Evolutionary conservation across 1,140 invertebrate species (phyloP).

Genomic region (Eupeodes corollae): DNA sequence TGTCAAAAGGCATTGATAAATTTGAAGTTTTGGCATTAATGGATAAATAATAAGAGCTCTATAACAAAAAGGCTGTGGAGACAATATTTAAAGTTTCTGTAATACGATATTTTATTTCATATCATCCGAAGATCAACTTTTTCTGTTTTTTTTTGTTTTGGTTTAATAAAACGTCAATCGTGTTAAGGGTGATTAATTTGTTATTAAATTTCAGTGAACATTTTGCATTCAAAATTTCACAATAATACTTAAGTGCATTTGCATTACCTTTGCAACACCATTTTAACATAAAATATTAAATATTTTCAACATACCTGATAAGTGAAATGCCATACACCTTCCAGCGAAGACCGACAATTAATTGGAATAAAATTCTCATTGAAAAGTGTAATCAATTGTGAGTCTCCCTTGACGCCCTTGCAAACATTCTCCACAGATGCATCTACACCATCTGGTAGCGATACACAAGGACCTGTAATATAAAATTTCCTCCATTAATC

Average conservation of each 20-base stretch:
- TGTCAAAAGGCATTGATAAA: too few species aligned
- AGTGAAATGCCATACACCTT: constrained; percentile 91
- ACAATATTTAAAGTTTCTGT: too few species aligned
- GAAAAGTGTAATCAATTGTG: constrained; percentile 76
- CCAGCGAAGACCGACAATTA: constrained; percentile 83
- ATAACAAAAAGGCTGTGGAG: too few species aligned
- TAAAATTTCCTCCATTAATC: too few species aligned
- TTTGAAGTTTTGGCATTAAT: too few species aligned
- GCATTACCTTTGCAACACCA: neutral
- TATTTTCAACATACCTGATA: constrained; percentile 53
- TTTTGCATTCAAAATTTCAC: neutral
- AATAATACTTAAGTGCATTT: neutral
- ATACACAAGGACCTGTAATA: constrained; percentile 60
- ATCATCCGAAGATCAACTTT: too few species aligned
- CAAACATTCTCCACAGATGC: constrained; percentile 70
- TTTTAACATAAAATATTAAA: neutral
- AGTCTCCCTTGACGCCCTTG: constrained; percentile 55
- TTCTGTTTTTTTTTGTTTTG: too few species aligned
- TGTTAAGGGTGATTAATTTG: too few species aligned
- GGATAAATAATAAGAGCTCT: too few species aligned
- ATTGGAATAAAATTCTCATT: constrained; percentile 83
- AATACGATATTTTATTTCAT: too few species aligned
- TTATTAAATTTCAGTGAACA: too few species aligned
- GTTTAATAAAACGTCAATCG: too few species aligned
- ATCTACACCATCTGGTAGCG: constrained; percentile 46